Evolutionary conservation across 2,113 vertebrate genomes (phyloP), one percentile per base, ranked within the genome.

Genomic region (Scytalopus superciliaris): DNA sequence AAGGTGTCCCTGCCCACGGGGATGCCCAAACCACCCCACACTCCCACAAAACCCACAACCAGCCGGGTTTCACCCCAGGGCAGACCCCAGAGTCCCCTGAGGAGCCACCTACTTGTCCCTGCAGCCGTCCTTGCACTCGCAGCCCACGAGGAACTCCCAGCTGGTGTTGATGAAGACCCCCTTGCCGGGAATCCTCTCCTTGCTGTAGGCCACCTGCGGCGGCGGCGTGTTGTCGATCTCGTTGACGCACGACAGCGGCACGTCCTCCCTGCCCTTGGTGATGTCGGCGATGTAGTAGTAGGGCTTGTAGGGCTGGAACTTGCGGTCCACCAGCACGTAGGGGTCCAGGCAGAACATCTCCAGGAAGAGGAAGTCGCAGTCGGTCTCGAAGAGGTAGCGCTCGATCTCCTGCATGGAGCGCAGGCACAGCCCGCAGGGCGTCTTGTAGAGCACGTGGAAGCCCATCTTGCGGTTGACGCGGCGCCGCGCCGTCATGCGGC

Each of bases 311-410:
- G 99, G 99, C 93, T 99, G 99, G 96, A 99, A 99, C 77, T 98
- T 99, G 2, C 99, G 98, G 69, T 99, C 99, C 89, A 99, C 99
- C 67, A 99, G 97, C 85, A 99, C 99, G 10, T 99, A 99, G 0
- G 99, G 99, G 55, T 99, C 99, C 50, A 99, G 94, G 96, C 99
- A 99, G 97, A 99, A 99, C 99, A 99, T 99, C 97, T 99, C 99
- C 91, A 99, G 96, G 97, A 98, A 99, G 10, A 99, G 98, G 93
- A 99, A 99, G 97, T 99, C 98, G 18, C 99, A 99, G 90, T 94
- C 96, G 0, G 99, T 99, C 97, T 99, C 98, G 39, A 99, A 99
- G 56, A 99, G 98, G 98, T 99, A 99, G 8, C 98, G 98, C 89
- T 99, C 98, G n/a, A 99, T 99, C 97, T 99, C 99, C 3, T 76